These are phyloP conservation scores for Habroteleia sp. DNA, from an alignment of 2,888 invertebrate genomes.

Conservation along the genomic window DNA sequence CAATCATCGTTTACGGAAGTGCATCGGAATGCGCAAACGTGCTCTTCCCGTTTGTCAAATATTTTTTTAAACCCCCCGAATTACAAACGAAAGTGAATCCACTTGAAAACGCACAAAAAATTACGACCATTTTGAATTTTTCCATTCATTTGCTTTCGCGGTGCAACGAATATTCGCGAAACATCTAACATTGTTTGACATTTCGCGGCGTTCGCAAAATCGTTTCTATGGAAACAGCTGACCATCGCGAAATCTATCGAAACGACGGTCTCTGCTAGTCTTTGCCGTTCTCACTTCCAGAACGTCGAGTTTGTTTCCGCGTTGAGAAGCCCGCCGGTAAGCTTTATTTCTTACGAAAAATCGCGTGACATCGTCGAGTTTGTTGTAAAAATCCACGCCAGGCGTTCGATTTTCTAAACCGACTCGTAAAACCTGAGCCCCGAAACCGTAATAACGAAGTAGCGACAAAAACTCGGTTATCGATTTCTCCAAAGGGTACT, in stretches of 20 bases:
- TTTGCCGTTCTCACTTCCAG: constrained; percentile 12
- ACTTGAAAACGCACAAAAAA: too few relatives aligned
- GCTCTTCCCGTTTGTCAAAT: too few relatives aligned
- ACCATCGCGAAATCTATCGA: constrained; percentile 19
- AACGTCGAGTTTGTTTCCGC: constrained; percentile 21
- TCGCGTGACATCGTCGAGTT: neutral
- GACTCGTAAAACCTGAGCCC: neutral
- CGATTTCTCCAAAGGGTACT: constrained; percentile 5
- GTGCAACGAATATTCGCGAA: too few relatives aligned
- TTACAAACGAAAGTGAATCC: too few relatives aligned
- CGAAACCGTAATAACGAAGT: neutral
- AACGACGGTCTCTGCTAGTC: constrained; percentile 34
- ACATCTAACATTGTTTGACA: too few relatives aligned
- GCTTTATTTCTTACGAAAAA: constrained; percentile 1
- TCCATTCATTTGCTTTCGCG: too few relatives aligned
- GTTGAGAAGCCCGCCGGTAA: constrained; percentile 17
- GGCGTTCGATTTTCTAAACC: neutral
- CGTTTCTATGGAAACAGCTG: constrained; percentile 49
- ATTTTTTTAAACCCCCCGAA: too few relatives aligned
- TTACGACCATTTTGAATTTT: too few relatives aligned
- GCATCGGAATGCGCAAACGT: too few relatives aligned
- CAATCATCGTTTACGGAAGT: too few relatives aligned
- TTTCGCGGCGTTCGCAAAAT: neutral
- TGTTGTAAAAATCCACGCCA: neutral
- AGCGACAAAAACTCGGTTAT: constrained; percentile 8